Percentiles rank a stretch among this genome's conserved stretches.
These are phyloP conservation scores for Cotesia typhae DNA, from an alignment of 1,140 invertebrate species.

Conservation along the genomic window DNA sequence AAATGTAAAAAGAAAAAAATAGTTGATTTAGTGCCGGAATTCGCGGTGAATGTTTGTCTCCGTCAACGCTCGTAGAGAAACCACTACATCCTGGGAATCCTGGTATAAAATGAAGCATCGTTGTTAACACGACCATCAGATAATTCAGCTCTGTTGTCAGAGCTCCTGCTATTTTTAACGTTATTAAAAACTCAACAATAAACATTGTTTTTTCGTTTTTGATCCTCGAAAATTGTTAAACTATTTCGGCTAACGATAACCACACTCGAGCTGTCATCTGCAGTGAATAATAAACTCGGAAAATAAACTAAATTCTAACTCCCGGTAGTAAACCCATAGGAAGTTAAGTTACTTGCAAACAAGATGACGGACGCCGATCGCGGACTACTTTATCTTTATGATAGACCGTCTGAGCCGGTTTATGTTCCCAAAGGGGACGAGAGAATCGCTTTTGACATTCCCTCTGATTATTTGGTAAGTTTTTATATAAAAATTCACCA, in stretches of 20 bases:
- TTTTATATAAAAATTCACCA: not conserved
- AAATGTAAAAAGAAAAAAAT: constrained; percentile 1
- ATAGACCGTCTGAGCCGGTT: constrained; percentile 78
- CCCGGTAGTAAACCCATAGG: constrained; percentile 11
- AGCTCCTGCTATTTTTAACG: too few relatives aligned
- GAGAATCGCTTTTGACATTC: constrained; percentile 70
- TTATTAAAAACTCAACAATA: too few relatives aligned
- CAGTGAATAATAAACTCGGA: too few relatives aligned
- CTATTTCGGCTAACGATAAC: too few relatives aligned
- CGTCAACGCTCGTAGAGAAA: constrained; percentile 34
- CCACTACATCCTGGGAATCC: constrained; percentile 38
- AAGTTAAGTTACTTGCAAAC: not conserved
- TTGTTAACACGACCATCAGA: constrained; percentile 27
- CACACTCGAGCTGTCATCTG: too few relatives aligned
- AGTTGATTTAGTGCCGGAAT: constrained; percentile 22
- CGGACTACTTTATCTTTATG: constrained; percentile 72
- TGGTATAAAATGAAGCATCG: constrained; percentile 38
- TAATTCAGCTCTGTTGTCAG: constrained; percentile 12
- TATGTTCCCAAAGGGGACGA: constrained; percentile 73
- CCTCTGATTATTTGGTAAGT: constrained; percentile 66
- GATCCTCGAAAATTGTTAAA: too few relatives aligned
- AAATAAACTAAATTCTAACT: too few relatives aligned
- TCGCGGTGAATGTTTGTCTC: constrained; percentile 39
- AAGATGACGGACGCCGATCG: constrained; percentile 43
- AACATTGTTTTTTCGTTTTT: too few relatives aligned